These are phyloP conservation scores for Pyrrhosoma nymphula DNA, from an alignment of 2,888 invertebrate species.

Conservation along the genomic window DNA sequence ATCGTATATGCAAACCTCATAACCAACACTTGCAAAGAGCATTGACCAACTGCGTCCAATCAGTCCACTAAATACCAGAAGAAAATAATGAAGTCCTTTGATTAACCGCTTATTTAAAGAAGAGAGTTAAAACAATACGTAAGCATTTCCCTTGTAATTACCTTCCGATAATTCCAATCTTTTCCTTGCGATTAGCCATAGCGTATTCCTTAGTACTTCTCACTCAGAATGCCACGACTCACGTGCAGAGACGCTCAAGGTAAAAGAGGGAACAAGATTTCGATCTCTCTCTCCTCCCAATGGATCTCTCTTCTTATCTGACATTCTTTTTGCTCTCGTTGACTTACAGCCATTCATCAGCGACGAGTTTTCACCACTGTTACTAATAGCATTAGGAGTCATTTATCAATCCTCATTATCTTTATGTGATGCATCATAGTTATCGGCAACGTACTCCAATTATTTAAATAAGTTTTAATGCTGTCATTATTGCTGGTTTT, in stretches of 20 bases:
- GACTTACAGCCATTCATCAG: neutral
- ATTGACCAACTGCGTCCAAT: slow-evolving; percentile 98
- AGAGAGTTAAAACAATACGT: slow-evolving; percentile 49
- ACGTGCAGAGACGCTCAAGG: slow-evolving; percentile 18
- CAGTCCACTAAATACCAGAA: slow-evolving; percentile 86
- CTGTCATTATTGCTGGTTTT: neutral
- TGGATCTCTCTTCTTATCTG: slow-evolving; percentile 40
- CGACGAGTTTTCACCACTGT: neutral
- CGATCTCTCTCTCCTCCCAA: neutral
- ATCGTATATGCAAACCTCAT: slow-evolving; percentile 93
- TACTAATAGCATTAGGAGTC: neutral
- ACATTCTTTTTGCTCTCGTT: slow-evolving; percentile 49
- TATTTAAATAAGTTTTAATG: neutral
- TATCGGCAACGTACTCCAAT: neutral
- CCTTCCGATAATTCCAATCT: slow-evolving; percentile 89
- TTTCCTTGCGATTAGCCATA: slow-evolving; percentile 78
- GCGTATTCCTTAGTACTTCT: neutral
- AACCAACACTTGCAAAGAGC: slow-evolving; percentile 96
- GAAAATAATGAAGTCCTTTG: slow-evolving; percentile 29
- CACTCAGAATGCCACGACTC: slow-evolving; percentile 47
- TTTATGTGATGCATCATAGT: neutral
- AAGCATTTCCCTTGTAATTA: slow-evolving; percentile 75
- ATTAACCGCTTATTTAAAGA: neutral
- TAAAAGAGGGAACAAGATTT: slow-evolving; percentile 28
- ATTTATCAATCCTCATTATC: slow-evolving; percentile 28